Conservation (phyloP, 1,140 invertebrate species). For the Eulimnadia texana region DNA sequence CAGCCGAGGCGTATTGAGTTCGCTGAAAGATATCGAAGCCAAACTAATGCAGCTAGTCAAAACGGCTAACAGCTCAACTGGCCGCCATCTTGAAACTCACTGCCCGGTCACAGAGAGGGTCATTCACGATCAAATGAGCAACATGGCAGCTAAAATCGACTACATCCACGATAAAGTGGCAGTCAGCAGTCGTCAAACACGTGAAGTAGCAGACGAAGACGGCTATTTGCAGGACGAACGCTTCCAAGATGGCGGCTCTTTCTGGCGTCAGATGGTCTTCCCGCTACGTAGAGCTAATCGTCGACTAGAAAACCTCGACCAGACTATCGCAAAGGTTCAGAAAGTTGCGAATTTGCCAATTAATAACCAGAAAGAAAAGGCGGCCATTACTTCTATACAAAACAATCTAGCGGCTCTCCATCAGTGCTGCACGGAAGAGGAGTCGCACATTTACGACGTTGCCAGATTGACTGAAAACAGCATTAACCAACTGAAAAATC, state of each 20-base stretch:
- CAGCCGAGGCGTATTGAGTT: conserved; percentile 27
- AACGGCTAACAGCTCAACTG: not conserved
- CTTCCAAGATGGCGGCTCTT: not conserved
- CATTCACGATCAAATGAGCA: conserved; percentile 13
- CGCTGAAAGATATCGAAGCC: conserved; percentile 22
- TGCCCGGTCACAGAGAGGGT: conserved; percentile 2
- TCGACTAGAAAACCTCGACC: conserved; percentile 10
- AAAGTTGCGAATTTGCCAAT: not conserved
- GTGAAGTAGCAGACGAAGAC: conserved; percentile 6
- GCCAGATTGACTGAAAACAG: not conserved
- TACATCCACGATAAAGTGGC: conserved; percentile 22
- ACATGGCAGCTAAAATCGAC: conserved; percentile 28
- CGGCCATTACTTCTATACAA: not conserved
- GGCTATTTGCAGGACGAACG: not conserved
- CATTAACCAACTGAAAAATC: not conserved
- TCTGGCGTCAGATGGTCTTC: conserved; percentile 15
- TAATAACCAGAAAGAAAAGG: not conserved
- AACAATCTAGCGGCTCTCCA: conserved; percentile 7
- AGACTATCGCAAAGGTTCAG: conserved; percentile 11
- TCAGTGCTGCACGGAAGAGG: conserved; percentile 5
- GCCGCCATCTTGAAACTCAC: not conserved
- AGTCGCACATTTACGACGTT: not conserved
- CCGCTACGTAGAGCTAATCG: conserved; percentile 13
- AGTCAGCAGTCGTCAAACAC: not conserved
- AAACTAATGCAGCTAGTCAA: conserved; percentile 9